Percentiles rank a stretch among this genome's conserved stretches.
These are phyloP conservation scores for Mustelus asterias DNA, from an alignment of 2,113 vertebrate genomes.

Conservation along the genomic window DNA sequence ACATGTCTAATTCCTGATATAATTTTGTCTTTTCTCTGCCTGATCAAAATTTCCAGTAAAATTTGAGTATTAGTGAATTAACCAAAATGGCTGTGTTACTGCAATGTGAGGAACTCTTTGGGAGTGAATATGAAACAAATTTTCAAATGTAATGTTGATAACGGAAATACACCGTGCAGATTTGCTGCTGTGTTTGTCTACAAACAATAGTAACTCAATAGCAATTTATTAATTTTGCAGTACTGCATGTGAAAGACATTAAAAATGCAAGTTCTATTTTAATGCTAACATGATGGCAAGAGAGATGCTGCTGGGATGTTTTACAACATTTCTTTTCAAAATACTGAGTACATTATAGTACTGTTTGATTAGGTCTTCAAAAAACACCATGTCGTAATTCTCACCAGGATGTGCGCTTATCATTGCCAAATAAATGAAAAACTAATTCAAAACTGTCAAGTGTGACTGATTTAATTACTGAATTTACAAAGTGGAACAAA, in stretches of 20 bases:
- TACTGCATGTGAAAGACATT: neutral
- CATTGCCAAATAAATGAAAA: constrained; percentile 26
- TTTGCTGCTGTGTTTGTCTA: neutral
- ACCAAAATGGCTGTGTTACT: neutral
- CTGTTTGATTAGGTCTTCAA: constrained; percentile 16
- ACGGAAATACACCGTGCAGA: neutral
- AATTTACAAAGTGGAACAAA: constrained; percentile 36
- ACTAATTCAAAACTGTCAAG: constrained; percentile 24
- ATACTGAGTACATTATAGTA: neutral
- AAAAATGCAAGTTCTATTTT: neutral
- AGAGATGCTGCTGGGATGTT: neutral
- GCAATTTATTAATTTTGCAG: neutral
- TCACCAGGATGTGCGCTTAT: neutral
- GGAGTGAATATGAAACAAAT: neutral
- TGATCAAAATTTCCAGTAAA: neutral
- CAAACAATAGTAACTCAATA: neutral
- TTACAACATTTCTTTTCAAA: neutral
- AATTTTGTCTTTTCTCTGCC: neutral
- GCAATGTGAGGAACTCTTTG: neutral
- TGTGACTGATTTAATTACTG: constrained; percentile 36
- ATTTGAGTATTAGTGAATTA: neutral
- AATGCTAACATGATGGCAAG: neutral
- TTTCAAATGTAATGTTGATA: neutral
- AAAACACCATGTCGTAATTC: constrained; percentile 3
- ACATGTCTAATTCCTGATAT: neutral